These are phyloP conservation scores for Galerucella nymphaeae DNA, from an alignment of 2,888 invertebrate species.

Conservation along the genomic window DNA sequence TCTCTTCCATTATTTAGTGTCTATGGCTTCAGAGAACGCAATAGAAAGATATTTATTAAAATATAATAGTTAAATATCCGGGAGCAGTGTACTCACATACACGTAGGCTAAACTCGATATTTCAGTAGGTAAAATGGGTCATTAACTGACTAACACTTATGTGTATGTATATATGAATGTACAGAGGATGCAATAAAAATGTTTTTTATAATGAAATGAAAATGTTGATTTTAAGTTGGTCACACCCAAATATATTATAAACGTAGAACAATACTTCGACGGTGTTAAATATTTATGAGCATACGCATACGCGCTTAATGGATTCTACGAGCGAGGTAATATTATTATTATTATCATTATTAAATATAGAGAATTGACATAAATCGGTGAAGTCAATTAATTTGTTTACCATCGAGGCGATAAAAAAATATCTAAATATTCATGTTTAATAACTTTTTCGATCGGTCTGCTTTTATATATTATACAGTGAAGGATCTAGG, in stretches of 20 bases:
- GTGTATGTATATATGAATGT: slow-evolving; percentile 41
- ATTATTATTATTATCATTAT: slow-evolving; percentile 34
- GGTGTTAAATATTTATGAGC: slow-evolving; percentile 46
- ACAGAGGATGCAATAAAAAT: slow-evolving; percentile 48
- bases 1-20: too few species aligned
- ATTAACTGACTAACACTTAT: slow-evolving; percentile 42
- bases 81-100: slow-evolving; percentile 25
- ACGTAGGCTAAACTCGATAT: slow-evolving; percentile 32
- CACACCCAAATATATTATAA: slow-evolving; percentile 43
- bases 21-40: too few species aligned
- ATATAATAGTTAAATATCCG: not conserved
- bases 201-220: slow-evolving; percentile 48
- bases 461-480: not conserved
- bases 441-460: not conserved
- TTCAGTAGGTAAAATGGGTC: slow-evolving; percentile 39
- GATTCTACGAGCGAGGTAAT: slow-evolving; percentile 38
- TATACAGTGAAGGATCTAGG: too few species aligned
- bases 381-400: slow-evolving; percentile 31
- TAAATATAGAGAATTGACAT: slow-evolving; percentile 44
- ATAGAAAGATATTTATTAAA: not conserved
- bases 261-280: slow-evolving; percentile 46
- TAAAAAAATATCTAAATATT: slow-evolving; percentile 5
- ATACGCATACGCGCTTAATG: slow-evolving; percentile 40
- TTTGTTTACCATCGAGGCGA: not conserved
- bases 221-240: slow-evolving; percentile 43